These are phyloP conservation scores for Chauna torquata DNA, from an alignment of 2,113 vertebrate species.

Conservation along the genomic window DNA sequence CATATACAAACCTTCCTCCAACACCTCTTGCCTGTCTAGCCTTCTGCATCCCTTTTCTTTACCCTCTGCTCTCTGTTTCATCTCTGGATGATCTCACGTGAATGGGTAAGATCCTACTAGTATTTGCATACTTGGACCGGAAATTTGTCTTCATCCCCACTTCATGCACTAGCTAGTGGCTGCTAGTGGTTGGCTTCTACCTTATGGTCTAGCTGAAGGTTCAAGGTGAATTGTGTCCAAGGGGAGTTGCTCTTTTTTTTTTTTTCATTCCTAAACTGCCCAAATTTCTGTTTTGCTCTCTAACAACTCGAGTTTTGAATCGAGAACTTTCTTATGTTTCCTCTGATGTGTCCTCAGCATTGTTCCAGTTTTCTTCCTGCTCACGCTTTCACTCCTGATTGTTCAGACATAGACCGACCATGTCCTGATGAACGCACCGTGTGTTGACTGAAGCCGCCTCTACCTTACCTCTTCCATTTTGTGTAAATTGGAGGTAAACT, in stretches of 20 bases:
- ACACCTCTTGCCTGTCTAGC: not conserved
- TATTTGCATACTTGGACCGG: not conserved
- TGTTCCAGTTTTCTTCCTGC: not conserved
- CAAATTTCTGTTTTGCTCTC: not conserved
- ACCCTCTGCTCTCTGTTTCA: not conserved
- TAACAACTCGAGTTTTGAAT: not conserved
- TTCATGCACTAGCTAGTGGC: not conserved
- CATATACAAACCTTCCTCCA: not conserved
- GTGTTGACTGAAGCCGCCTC: not conserved
- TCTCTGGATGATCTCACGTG: not conserved
- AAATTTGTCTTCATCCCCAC: not conserved
- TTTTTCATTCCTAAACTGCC: not conserved
- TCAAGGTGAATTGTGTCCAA: not conserved
- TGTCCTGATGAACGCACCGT: not conserved
- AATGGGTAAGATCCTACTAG: not conserved
- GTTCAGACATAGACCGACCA: not conserved
- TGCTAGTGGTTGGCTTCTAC: not conserved
- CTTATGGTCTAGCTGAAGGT: not conserved
- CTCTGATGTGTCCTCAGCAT: not conserved
- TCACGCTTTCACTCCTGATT: not conserved
- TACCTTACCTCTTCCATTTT: not conserved
- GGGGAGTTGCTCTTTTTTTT: not conserved
- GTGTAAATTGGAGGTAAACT: constrained; percentile 7
- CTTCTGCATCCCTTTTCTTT: not conserved
- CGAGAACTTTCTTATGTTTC: not conserved